A percentile compares a stretch with the other conserved stretches of the same genome.
These are phyloP conservation scores for Myotis planiceps DNA, from an alignment of 2,797 vertebrate species.

Conservation along the genomic window DNA sequence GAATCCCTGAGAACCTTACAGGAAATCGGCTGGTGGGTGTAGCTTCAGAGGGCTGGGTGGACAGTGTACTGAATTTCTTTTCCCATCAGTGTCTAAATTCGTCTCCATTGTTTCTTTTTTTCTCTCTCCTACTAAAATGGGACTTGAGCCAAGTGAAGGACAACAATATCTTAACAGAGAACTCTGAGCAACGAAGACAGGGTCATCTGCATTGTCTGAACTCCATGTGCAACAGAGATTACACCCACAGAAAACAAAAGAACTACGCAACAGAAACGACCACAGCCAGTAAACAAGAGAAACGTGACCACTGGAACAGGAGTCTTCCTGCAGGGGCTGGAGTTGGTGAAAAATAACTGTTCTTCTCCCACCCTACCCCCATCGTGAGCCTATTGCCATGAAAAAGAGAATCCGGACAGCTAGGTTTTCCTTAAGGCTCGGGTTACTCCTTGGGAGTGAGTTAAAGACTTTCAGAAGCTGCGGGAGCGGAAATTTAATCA, in stretches of 20 bases:
- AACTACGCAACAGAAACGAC: constrained; percentile 84
- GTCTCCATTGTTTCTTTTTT: constrained; percentile 89
- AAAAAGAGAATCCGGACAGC: not conserved
- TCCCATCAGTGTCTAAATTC: constrained; percentile 91
- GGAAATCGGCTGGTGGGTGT: constrained; percentile 89
- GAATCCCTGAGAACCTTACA: constrained; percentile 87
- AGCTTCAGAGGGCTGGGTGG: constrained; percentile 87
- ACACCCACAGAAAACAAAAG: constrained; percentile 87
- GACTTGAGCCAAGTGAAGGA: constrained; percentile 88
- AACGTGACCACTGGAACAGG: constrained; percentile 84
- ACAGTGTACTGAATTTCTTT: constrained; percentile 87
- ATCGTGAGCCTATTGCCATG: constrained; percentile 46
- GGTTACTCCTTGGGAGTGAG: not conserved
- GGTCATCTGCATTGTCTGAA: constrained; percentile 88
- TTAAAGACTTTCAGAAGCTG: not conserved
- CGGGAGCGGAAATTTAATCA: not conserved
- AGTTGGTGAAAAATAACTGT: constrained; percentile 75
- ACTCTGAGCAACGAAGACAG: constrained; percentile 87
- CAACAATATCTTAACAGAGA: constrained; percentile 92
- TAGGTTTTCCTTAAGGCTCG: not conserved
- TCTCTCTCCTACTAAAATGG: constrained; percentile 85
- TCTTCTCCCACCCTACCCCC: constrained; percentile 76
- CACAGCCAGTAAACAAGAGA: constrained; percentile 86
- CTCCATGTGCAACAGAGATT: constrained; percentile 88
- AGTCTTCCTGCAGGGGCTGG: constrained; percentile 81